Evolutionary conservation across 2,113 vertebrate species (phyloP).

Genomic region (Lonchura striata): DNA sequence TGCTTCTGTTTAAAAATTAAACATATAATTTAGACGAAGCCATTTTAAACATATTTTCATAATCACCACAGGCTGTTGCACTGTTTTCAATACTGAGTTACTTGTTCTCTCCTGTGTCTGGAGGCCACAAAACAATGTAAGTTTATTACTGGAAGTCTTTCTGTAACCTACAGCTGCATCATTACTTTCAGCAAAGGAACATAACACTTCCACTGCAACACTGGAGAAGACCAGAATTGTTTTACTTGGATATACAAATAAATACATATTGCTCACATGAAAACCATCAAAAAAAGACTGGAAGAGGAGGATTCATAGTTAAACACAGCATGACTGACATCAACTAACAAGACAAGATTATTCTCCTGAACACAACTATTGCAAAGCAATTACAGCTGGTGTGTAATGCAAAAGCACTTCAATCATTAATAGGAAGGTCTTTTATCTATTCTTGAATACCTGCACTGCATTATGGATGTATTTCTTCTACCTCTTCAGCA

Average conservation of each 20-base stretch:
- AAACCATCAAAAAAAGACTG: neutral
- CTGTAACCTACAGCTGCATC: neutral
- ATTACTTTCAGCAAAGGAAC: neutral
- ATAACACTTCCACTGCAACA: neutral
- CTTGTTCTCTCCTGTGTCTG: neutral
- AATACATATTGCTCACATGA: neutral
- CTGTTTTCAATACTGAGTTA: neutral
- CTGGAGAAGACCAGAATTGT: neutral
- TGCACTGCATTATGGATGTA: neutral
- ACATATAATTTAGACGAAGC: neutral
- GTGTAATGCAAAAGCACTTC: neutral
- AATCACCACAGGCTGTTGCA: neutral
- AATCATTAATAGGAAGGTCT: neutral
- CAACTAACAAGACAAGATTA: neutral
- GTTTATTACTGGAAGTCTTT: neutral
- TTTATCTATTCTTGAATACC: neutral
- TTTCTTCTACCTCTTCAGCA: neutral
- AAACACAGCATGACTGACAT: neutral
- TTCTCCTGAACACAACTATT: neutral
- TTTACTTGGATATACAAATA: neutral
- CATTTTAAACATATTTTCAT: neutral
- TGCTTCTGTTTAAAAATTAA: neutral
- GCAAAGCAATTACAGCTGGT: neutral
- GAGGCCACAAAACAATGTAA: neutral
- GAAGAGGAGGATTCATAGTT: neutral